Percentiles rank a stretch among this genome's conserved stretches.
Evolutionary conservation across 37 sponge, comb jelly and placozoan genomes (phyloP).

Genomic region (Eunapius fragilis): DNA sequence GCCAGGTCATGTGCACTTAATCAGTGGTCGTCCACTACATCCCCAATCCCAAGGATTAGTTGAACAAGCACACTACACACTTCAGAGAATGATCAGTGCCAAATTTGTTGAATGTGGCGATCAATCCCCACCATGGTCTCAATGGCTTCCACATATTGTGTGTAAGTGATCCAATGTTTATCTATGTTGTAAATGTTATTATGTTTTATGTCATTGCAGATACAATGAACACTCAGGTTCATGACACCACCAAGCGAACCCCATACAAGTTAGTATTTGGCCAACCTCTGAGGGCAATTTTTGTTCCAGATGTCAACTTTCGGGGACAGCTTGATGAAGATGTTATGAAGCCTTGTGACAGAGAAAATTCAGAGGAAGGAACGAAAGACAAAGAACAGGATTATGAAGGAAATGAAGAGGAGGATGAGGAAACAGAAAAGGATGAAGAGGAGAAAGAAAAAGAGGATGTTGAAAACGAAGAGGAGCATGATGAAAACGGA

Average conservation of each 20-base stretch:
- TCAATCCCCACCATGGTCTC: conserved; percentile 16
- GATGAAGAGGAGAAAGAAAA: not conserved
- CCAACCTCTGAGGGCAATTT: conserved; percentile 35
- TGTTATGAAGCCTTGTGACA: conserved; percentile 29
- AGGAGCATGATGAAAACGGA: not conserved
- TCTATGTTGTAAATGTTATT: not conserved
- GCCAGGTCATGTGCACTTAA: conserved; percentile 21
- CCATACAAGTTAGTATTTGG: conserved; percentile 57
- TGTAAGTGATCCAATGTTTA: conserved; percentile 20
- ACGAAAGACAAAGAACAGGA: not conserved
- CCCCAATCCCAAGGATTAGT: conserved; percentile 44
- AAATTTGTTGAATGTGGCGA: conserved; percentile 1
- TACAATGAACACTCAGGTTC: conserved; percentile 48
- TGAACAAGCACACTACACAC: conserved; percentile 43
- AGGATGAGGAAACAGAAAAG: not conserved
- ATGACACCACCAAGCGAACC: conserved; percentile 42
- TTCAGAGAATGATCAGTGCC: conserved; percentile 31
- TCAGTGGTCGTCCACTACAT: conserved; percentile 52
- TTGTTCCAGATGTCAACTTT: conserved; percentile 29
- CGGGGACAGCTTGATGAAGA: conserved; percentile 34
- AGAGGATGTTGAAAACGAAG: not conserved
- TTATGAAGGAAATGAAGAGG: not conserved
- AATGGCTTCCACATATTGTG: conserved; percentile 34
- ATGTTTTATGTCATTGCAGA: conserved; percentile 11
- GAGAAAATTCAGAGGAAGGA: not conserved